Percentiles rank a stretch among this genome's conserved stretches.
Conservation (phyloP, 1,140 invertebrate species). For the Dreissena polymorpha region DNA sequence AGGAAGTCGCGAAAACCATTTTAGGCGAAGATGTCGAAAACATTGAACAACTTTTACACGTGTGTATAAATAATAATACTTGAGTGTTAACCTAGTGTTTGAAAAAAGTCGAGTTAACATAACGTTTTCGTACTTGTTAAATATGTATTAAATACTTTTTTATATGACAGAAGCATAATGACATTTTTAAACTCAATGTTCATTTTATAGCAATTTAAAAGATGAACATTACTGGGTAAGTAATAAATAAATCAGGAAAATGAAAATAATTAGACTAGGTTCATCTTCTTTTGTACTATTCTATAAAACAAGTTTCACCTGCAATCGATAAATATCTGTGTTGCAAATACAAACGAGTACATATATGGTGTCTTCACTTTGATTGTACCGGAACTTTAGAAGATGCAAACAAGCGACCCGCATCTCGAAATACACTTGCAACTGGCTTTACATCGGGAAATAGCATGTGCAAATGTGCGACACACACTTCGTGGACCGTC, state of each 20-base stretch:
- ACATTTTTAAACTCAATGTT: not conserved
- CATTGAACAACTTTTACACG: no score
- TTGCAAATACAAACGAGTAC: not conserved
- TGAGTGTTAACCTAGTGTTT: no score
- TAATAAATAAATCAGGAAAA: not conserved
- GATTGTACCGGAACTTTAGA: not conserved
- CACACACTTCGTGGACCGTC: constrained; percentile 24
- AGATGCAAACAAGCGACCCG: not conserved
- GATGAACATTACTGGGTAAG: not conserved
- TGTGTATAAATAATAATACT: no score
- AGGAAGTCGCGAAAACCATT: constrained; percentile 52
- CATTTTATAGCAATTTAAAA: not conserved
- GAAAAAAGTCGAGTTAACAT: constrained; percentile 23
- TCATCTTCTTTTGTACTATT: not conserved
- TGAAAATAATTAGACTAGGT: not conserved
- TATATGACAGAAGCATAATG: not conserved
- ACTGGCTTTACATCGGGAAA: constrained; percentile 65
- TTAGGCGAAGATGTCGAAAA: no score
- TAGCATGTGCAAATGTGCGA: constrained; percentile 58
- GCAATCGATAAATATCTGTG: not conserved
- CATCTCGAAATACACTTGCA: constrained; percentile 38
- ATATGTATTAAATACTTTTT: not conserved
- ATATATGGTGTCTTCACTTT: not conserved
- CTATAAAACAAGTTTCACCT: not conserved
- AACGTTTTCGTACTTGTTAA: not conserved